A percentile compares a stretch with the other conserved stretches of the same genome.
Conservation (phyloP, 2,888 invertebrate species). For the Idaea dimidiata region DNA sequence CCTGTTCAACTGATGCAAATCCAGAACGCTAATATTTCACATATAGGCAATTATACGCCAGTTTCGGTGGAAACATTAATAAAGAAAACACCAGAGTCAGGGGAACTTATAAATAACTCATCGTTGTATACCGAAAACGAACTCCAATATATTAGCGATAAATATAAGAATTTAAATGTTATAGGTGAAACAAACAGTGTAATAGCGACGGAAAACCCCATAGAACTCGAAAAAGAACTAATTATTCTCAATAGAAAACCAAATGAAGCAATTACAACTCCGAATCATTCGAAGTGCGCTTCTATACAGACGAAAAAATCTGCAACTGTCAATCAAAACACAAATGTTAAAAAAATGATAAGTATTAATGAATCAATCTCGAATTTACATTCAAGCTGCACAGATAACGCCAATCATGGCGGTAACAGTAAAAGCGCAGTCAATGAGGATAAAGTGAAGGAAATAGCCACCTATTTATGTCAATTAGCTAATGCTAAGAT, state of each 20-base stretch:
- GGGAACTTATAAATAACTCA: background rate
- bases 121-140: background rate
- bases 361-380: background rate
- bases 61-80: slow-evolving; percentile 38
- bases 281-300: background rate
- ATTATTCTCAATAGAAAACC: background rate
- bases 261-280: background rate
- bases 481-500: background rate
- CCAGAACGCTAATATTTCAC: slow-evolving; percentile 18
- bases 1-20: slow-evolving; percentile 11
- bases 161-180: background rate
- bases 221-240: background rate
- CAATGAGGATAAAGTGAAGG: background rate
- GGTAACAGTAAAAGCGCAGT: background rate
- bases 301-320: background rate
- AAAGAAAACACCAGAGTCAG: slow-evolving; percentile 10
- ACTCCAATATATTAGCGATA: background rate
- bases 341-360: background rate
- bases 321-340: background rate
- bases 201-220: background rate
- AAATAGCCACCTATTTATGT: background rate
- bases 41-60: slow-evolving; percentile 32
- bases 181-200: background rate
- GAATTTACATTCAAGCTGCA: background rate
- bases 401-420: background rate